These are phyloP conservation scores for Pseudomyrmex sp. DNA, from an alignment of 1,140 invertebrate species.

Conservation along the genomic window DNA sequence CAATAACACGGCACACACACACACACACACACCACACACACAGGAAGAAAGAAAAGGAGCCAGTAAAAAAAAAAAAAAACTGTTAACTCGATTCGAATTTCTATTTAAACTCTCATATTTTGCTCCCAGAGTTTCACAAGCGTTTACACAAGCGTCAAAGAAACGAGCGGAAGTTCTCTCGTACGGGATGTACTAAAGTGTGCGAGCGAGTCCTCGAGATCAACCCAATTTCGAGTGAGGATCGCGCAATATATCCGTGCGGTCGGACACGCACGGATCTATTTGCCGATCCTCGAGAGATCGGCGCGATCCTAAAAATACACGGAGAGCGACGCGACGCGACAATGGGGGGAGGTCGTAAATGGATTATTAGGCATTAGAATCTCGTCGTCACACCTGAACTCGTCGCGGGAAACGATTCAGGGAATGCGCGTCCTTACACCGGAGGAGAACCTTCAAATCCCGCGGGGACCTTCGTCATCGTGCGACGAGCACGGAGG, in stretches of 20 bases:
- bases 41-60: too few relatives aligned
- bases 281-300: constrained; percentile 54
- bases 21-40: too few relatives aligned
- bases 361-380: constrained; percentile 76
- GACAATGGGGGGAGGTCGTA: constrained; percentile 58
- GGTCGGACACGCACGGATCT: constrained; percentile 28
- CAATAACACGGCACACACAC: not conserved
- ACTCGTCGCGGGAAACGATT: not conserved
- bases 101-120: not conserved
- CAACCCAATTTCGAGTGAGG: constrained; percentile 24
- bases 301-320: constrained; percentile 72
- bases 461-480: constrained; percentile 52
- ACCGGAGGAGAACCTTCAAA: not conserved
- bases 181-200: constrained; percentile 12
- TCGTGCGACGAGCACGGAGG: constrained; percentile 11
- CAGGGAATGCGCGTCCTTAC: constrained; percentile 25
- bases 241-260: constrained; percentile 5
- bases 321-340: constrained; percentile 33
- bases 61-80: too few relatives aligned
- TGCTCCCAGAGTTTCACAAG: not conserved
- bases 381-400: constrained; percentile 69
- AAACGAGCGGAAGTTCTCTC: constrained; percentile 19
- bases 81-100: not conserved
- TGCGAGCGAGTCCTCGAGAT: constrained; percentile 16
- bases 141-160: not conserved